Base-by-base conservation (phyloP, 2,797 vertebrate genomes). In the Urophycis tenuis region DNA sequence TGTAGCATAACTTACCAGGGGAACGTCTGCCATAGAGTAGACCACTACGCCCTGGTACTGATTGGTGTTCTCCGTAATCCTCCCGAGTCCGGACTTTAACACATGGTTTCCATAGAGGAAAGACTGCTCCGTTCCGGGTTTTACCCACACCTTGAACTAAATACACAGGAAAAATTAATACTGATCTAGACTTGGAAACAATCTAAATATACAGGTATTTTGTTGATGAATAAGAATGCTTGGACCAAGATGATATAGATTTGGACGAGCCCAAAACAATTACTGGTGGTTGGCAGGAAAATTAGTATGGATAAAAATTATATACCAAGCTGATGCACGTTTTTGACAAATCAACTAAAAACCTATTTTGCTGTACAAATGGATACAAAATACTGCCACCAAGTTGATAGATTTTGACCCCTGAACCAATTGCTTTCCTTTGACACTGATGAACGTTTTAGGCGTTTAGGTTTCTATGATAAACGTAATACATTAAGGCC, bases 11-110 rank as follows among this genome's bases (percentile, higher is more conserved):
- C 95, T 95, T 86, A 99, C 98, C 93, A 99, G 86, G 0, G 98
- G 97, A 15, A 98, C 78, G 0, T 99, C 98, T 0, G 97, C 92
- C 98, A 99, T 98, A 81, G 96, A 98, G 78, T 97, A 99, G 32
- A 99, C 96, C 82, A 99, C 96, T 0, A 99, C 95, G 0, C 98
- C 98, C 86, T 99, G 98, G 90, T 99, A 99, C 88, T 98, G 96
- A 0, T 88, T 83, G 0, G 96, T 99, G 88, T 92, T 98, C 88
- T 99, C 97, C 0, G 97, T 99, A 89, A 99, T 98, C 79, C 97
- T 94, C 1, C 98, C 98, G 71, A 99, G 92, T 8, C 98, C 97
- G 0, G 97, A 97, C 78, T 99, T 99, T 73, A 98, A 81, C 53
- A 99, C 92, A 0, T 99, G 97, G 89, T 98, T 99, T 12, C 98